Conservation (phyloP, 2,113 vertebrate species). For the Cercopithecus mona region DNA sequence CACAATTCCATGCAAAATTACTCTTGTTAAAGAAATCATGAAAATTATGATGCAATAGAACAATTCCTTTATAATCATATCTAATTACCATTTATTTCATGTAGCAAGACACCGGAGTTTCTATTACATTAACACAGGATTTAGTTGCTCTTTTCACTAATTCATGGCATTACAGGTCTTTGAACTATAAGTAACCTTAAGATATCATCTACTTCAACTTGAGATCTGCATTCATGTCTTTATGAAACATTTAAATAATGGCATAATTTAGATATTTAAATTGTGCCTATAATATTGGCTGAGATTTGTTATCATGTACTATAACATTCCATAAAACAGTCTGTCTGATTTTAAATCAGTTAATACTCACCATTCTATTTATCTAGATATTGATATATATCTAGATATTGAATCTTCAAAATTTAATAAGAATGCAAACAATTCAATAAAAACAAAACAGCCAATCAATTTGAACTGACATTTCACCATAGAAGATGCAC, state of each 20-base stretch:
- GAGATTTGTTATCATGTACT: not conserved
- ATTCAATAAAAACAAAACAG: not conserved
- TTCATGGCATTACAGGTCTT: not conserved
- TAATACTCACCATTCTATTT: not conserved
- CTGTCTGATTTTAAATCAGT: not conserved
- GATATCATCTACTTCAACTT: not conserved
- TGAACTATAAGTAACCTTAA: not conserved
- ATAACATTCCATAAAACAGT: not conserved
- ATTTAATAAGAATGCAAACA: slow-evolving; percentile 3
- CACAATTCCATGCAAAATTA: not conserved
- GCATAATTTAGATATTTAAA: not conserved
- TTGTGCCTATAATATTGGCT: not conserved
- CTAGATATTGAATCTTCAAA: not conserved
- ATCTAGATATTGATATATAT: too few species aligned
- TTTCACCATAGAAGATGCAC: not conserved
- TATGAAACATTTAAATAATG: slow-evolving; percentile 3
- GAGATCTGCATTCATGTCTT: not conserved
- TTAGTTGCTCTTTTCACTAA: not conserved
- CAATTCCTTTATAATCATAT: not conserved
- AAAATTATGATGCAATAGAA: not conserved
- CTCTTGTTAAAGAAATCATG: not conserved
- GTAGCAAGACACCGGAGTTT: not conserved
- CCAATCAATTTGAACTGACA: not conserved
- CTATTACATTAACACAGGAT: not conserved
- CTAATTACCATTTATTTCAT: not conserved